Conservation (phyloP, 2,888 invertebrate species). For the Galeruca laticollis region DNA sequence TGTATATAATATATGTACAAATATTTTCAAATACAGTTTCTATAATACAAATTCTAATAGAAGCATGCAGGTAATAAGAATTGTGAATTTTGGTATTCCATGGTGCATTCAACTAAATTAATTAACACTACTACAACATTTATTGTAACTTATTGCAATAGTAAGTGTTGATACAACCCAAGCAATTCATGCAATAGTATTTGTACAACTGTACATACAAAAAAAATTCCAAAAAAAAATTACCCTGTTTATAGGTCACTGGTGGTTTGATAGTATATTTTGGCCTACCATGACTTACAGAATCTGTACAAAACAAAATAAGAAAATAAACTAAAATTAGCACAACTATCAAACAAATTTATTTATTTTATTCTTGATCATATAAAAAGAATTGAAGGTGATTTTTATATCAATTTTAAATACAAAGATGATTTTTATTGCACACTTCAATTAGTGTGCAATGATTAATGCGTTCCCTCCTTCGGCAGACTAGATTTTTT, state of each 20-base stretch:
- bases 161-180: background rate
- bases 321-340: slow-evolving; percentile 44
- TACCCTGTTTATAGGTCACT: slow-evolving; percentile 71
- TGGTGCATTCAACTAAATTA: no score
- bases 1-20: background rate
- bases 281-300: slow-evolving; percentile 69
- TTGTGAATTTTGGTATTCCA: no score
- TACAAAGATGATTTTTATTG: no score
- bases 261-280: slow-evolving; percentile 68
- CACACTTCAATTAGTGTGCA: no score
- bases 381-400: no score
- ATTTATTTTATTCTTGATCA: no score
- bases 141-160: no score
- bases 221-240: slow-evolving; percentile 51
- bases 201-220: slow-evolving; percentile 33
- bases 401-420: no score
- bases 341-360: slow-evolving; percentile 1
- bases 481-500: no score
- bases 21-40: background rate
- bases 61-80: no score
- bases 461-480: no score
- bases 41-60: background rate
- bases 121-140: no score
- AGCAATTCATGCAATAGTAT: slow-evolving; percentile 34
- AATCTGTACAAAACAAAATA: slow-evolving; percentile 66